Base-by-base conservation (phyloP, 2,888 invertebrate genomes). In the Orthosia cruda region DNA sequence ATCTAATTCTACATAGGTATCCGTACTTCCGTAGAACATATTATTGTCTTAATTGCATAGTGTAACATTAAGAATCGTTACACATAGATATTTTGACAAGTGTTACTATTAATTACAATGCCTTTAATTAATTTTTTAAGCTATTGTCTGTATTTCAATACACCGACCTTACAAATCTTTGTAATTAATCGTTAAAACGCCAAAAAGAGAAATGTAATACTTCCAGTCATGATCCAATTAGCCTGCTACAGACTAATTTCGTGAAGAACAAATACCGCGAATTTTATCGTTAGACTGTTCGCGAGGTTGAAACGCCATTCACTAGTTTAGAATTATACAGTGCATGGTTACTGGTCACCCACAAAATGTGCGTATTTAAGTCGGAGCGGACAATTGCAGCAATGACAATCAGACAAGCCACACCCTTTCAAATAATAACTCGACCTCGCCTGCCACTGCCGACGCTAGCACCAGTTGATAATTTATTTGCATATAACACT, bases 371-470 rank as follows among this genome's bases (percentile, higher is more conserved):
- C 87, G 74, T 88, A 85, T 75, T 77, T 67, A 67, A 68, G 26
- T 70, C 54, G 64, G 64, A 74, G 40, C 59, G 62, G 68, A 83
- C 85, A 83, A 85, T 85, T 81, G 75, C 85, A 81, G 75, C 81
- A 84, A 78, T 83, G 83, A 86, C 89, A 83, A 88, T 80, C 81
- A 80, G 76, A 74, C 86, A 84, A 57, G 86, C 89, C 92, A 89
- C 92, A 91, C 93, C 94, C 92, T 93, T 91, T 91, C 92, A 89
- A 91, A 91, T 90, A 87, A 88, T 84, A 83, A 76, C 57, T 45
- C 74, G 88, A 84, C 89, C 89, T 89, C 82, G 88, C 62, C 77
- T 63, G 70, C 58, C 40, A 55, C 54, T 74, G 52, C 32, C 32
- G 50, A 69, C 55, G 65, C 47, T 62, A 57, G 47, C n/a, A 67